Evolutionary conservation across 2,888 invertebrate species (phyloP).

Genomic region (Tenthredo livida): DNA sequence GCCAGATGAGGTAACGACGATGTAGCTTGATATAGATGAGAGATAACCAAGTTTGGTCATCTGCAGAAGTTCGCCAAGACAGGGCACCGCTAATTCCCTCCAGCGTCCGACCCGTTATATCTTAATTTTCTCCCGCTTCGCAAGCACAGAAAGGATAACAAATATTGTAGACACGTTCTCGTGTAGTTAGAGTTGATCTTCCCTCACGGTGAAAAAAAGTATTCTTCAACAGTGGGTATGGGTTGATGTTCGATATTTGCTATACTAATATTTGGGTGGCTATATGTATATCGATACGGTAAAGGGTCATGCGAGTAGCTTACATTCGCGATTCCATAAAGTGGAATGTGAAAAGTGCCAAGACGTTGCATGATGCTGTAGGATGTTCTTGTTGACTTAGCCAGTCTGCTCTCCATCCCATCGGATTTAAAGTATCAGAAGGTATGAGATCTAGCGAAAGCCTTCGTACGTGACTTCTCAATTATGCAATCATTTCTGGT

Average conservation of each 20-base stretch:
- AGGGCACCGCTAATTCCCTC: neutral
- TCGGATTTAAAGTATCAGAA: too few relatives aligned
- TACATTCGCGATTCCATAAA: neutral
- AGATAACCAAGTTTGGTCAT: conserved; percentile 32
- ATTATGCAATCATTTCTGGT: neutral
- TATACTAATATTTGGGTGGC: neutral
- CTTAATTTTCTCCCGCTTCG: conserved; percentile 8
- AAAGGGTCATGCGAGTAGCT: neutral
- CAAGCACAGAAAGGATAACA: neutral
- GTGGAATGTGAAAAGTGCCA: neutral
- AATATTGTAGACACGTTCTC: conserved; percentile 22
- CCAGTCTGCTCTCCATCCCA: too few relatives aligned
- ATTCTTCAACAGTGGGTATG: neutral
- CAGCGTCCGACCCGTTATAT: neutral
- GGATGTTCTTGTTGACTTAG: neutral
- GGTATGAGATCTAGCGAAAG: neutral
- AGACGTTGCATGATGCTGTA: neutral
- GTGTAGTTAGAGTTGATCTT: neutral
- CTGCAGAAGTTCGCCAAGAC: neutral
- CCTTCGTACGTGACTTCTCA: neutral
- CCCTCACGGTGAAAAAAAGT: neutral
- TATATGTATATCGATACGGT: neutral
- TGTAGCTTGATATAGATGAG: neutral
- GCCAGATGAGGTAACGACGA: neutral
- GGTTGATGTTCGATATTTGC: neutral